A percentile compares a stretch with the other conserved stretches of the same genome.
Evolutionary conservation across 1,140 invertebrate species (phyloP).

Genomic region (Drosophila albomicans): DNA sequence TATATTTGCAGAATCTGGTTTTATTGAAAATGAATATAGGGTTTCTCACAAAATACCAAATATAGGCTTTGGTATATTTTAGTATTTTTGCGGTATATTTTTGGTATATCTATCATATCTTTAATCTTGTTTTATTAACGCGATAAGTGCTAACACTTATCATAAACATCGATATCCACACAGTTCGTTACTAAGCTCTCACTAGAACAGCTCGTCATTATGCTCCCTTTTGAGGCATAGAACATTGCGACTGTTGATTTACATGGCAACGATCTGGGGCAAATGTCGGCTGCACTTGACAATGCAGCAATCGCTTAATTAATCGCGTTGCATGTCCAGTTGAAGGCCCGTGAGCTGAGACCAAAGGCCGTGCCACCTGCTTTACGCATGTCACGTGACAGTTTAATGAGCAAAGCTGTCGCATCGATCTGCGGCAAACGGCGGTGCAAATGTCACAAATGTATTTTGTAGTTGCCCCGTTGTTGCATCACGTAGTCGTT

Average conservation of each 20-base stretch:
- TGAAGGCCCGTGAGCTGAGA: background rate
- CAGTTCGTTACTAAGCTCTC: conserved; percentile 14
- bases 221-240: background rate
- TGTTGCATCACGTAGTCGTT: conserved; percentile 4
- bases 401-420: conserved; percentile 75
- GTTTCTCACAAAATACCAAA: too few species aligned
- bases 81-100: too few species aligned
- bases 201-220: conserved; percentile 15
- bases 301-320: conserved; percentile 64
- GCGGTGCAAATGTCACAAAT: conserved; percentile 14
- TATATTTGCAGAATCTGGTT: too few species aligned
- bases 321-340: conserved; percentile 43
- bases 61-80: too few species aligned
- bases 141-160: too few species aligned
- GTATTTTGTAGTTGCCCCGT: conserved; percentile 8
- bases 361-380: conserved; percentile 1
- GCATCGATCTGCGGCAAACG: conserved; percentile 24
- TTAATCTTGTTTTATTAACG: too few species aligned
- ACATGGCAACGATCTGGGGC: background rate
- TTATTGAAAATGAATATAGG: too few species aligned
- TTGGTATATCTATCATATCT: too few species aligned
- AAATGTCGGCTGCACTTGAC: conserved; percentile 40
- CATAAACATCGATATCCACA: too few species aligned
- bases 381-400: conserved; percentile 58
- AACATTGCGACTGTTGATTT: background rate